Conservation (phyloP, 2,113 vertebrate species). For the Geococcyx californianus region DNA sequence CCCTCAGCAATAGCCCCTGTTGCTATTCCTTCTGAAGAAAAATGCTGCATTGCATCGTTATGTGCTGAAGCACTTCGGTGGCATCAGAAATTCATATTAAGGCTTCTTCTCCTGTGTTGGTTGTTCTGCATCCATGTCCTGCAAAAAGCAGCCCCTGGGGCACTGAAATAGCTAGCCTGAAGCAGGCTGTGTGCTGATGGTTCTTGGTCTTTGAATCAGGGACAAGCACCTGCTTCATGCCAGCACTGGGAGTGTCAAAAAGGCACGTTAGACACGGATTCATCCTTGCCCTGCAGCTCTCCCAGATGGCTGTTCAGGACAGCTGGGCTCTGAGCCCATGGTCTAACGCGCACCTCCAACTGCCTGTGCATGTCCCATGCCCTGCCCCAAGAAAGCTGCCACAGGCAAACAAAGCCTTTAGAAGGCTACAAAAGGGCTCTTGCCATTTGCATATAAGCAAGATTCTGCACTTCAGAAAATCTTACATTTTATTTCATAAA, state of each 20-base stretch:
- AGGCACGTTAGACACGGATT: background rate
- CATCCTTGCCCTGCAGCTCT: background rate
- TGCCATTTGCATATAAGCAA: slow-evolving; percentile 39
- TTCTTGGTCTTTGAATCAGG: background rate
- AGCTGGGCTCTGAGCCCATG: background rate
- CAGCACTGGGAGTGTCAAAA: background rate
- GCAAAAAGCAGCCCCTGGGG: background rate
- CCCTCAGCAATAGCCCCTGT: background rate
- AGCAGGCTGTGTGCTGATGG: accelerated
- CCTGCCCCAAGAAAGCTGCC: background rate
- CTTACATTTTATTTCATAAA: slow-evolving; percentile 79
- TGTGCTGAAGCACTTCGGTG: background rate
- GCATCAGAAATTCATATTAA: background rate
- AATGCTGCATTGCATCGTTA: slow-evolving; percentile 21
- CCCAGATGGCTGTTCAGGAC: accelerated
- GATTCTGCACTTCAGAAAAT: slow-evolving; percentile 53
- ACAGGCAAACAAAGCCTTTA: background rate
- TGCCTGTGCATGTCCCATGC: accelerated
- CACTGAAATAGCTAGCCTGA: background rate
- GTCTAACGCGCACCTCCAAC: background rate
- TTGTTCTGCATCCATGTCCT: accelerated
- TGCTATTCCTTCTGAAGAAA: background rate
- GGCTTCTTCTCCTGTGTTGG: background rate
- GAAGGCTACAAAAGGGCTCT: background rate
- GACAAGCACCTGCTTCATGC: background rate